Conservation (phyloP, 2,888 invertebrate species). For the Sthenelais limicola region DNA sequence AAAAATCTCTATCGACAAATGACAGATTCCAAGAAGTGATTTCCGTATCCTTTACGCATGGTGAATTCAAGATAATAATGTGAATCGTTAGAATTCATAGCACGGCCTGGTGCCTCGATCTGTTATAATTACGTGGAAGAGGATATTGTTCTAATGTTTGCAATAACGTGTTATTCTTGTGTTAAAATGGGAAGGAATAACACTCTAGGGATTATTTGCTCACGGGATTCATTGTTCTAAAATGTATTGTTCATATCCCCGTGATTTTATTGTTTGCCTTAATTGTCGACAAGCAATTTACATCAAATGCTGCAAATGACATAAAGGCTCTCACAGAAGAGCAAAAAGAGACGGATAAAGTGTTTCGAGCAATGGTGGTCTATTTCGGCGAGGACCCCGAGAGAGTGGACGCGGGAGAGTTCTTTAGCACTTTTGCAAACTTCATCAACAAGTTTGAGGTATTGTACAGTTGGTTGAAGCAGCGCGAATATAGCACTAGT, state of each 20-base stretch:
- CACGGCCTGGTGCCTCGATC: no score
- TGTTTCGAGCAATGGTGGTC: slow-evolving; percentile 61
- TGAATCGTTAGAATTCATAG: background rate
- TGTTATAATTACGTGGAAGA: background rate
- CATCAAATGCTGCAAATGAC: slow-evolving; percentile 61
- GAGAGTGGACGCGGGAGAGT: slow-evolving; percentile 59
- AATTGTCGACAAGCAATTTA: slow-evolving; percentile 56
- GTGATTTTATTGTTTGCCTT: slow-evolving; percentile 33
- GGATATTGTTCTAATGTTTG: background rate
- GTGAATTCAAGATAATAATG: background rate
- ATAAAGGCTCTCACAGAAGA: slow-evolving; percentile 63
- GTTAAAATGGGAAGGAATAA: no score
- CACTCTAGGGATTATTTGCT: no score
- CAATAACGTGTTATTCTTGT: no score
- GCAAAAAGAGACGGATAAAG: slow-evolving; percentile 60
- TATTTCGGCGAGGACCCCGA: slow-evolving; percentile 70
- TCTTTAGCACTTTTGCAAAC: slow-evolving; percentile 68
- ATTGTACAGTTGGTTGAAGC: slow-evolving; percentile 35
- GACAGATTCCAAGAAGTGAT: slow-evolving; percentile 68
- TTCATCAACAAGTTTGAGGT: slow-evolving; percentile 71
- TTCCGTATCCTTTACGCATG: slow-evolving; percentile 61
- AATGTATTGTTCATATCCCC: no score
- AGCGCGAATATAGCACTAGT: no score
- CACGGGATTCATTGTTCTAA: no score
- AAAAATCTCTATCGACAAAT: slow-evolving; percentile 55